Evolutionary conservation across 1,140 invertebrate species (phyloP).

Genomic region (Drosophila parvula): DNA sequence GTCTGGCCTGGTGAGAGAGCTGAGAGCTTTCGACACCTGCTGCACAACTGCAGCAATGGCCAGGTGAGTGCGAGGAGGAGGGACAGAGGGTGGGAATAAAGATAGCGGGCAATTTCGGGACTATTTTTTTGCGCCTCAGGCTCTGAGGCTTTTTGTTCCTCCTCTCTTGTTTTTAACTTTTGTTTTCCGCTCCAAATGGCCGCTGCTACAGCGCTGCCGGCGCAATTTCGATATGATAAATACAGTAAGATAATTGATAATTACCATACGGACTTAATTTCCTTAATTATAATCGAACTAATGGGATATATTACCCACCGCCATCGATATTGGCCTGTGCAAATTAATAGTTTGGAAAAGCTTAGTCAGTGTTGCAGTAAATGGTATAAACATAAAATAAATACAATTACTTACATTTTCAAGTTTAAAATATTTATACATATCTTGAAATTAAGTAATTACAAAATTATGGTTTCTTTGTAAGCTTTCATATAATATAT

Average conservation of each 20-base stretch:
- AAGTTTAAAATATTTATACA: not conserved
- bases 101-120: conserved; percentile 36
- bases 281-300: conserved; percentile 19
- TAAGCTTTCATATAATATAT: no score
- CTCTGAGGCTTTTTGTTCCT: conserved; percentile 7
- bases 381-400: not conserved
- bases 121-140: conserved; percentile 9
- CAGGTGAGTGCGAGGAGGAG: not conserved
- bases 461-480: not conserved
- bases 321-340: not conserved
- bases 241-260: conserved; percentile 15
- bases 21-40: conserved; percentile 67
- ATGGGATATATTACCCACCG: conserved; percentile 8
- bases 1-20: not conserved
- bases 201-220: conserved; percentile 4
- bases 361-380: not conserved
- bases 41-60: conserved; percentile 43
- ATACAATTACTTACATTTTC: not conserved
- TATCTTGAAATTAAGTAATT: not conserved
- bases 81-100: not conserved
- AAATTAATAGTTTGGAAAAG: conserved; percentile 9
- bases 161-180: conserved; percentile 22
- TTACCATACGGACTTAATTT: conserved; percentile 16
- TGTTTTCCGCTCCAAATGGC: conserved; percentile 24
- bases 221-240: conserved; percentile 11